phyloP scores from a whole-genome alignment of 2,888 invertebrate species.

The Acanthococcus lagerstroemiae region DNA sequence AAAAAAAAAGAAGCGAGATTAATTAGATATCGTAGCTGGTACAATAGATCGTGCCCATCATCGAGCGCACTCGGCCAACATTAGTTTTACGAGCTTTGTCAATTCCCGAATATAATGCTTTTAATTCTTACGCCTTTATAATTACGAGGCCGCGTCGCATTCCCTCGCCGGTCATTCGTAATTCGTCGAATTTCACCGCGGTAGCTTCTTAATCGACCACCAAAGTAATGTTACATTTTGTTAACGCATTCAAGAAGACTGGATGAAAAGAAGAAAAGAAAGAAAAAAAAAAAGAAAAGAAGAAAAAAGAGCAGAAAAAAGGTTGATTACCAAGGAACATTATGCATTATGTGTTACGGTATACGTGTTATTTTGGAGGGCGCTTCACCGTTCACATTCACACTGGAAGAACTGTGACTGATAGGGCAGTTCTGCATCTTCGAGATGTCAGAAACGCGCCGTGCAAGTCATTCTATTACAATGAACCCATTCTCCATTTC shows the following conservation, averaged over 20 bases:
- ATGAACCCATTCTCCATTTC: conserved; percentile 13
- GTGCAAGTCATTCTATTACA: conserved; percentile 27
- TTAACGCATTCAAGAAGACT: not conserved
- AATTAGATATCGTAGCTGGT: too few relatives aligned
- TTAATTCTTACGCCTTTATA: not conserved
- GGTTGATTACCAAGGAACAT: not conserved
- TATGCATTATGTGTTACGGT: conserved; percentile 22
- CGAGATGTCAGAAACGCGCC: conserved; percentile 14
- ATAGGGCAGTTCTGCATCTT: conserved; percentile 29
- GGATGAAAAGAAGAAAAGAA: not conserved
- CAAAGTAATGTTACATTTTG: not conserved
- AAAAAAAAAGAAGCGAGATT: too few relatives aligned
- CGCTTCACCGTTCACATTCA: too few relatives aligned
- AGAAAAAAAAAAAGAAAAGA: not conserved
- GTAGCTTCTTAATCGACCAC: not conserved
- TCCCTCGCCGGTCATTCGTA: not conserved
- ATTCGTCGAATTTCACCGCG: not conserved
- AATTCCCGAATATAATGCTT: not conserved
- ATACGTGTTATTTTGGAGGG: conserved; percentile 23
- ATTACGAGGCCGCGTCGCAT: not conserved
- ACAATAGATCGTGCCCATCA: not conserved
- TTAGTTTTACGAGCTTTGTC: not conserved
- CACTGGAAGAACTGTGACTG: conserved; percentile 21
- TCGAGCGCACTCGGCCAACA: not conserved
- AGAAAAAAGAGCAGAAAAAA: not conserved